Evolutionary conservation across 2,888 invertebrate species (phyloP).

Genomic region (Drosophila maculinotata): DNA sequence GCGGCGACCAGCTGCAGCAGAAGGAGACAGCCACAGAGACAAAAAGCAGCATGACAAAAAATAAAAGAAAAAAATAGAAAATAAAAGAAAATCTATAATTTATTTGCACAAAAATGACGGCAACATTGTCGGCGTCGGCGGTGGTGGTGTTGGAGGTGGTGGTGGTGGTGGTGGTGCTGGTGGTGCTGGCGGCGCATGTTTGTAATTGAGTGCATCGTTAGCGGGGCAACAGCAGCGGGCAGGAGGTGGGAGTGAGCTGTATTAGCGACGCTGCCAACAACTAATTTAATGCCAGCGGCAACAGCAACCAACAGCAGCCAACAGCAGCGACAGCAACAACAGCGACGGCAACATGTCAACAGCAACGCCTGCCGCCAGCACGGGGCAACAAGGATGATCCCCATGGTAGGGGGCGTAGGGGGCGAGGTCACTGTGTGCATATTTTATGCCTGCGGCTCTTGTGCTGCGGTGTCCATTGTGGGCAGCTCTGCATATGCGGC

Average conservation of each 20-base stretch:
- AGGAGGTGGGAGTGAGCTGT: slow-evolving; percentile 50
- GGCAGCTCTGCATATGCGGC: slow-evolving; percentile 56
- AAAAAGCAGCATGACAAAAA: slow-evolving; percentile 36
- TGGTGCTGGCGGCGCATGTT: slow-evolving; percentile 45
- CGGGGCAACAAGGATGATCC: slow-evolving; percentile 52
- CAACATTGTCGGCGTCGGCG: slow-evolving; percentile 43
- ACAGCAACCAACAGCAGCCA: slow-evolving; percentile 41
- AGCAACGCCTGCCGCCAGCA: slow-evolving; percentile 68
- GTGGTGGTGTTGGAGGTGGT: slow-evolving; percentile 37
- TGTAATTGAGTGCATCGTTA: slow-evolving; percentile 79
- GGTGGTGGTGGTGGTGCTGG: slow-evolving; percentile 36
- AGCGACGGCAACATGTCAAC: slow-evolving; percentile 76
- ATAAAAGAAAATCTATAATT: slow-evolving; percentile 73
- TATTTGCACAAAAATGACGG: slow-evolving; percentile 68
- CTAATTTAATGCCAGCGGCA: slow-evolving; percentile 78
- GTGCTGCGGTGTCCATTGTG: slow-evolving; percentile 53
- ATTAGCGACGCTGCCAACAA: slow-evolving; percentile 78
- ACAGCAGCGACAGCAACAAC: slow-evolving; percentile 44
- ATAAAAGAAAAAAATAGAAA: slow-evolving; percentile 35
- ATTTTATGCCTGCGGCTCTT: slow-evolving; percentile 64
- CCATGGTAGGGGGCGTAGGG: neutral
- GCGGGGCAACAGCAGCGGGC: slow-evolving; percentile 46
- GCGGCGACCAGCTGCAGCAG: slow-evolving; percentile 52
- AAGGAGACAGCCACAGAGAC: slow-evolving; percentile 51
- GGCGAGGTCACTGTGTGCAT: slow-evolving; percentile 47